phyloP scores from a whole-genome alignment of 2,888 invertebrate genomes.

The Diaphora mendica region DNA sequence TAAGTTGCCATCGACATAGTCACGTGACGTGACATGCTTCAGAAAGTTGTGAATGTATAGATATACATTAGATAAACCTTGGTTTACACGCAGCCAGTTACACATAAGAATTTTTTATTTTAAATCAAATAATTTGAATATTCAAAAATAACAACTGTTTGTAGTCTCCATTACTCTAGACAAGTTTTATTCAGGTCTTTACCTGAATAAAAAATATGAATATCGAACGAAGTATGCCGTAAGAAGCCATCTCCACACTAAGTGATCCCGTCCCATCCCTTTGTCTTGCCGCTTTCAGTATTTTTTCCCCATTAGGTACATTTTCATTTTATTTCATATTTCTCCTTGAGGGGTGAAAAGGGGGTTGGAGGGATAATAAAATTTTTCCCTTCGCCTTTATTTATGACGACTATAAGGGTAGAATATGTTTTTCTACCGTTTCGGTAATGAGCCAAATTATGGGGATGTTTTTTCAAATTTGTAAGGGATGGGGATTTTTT shows the following conservation, averaged over 20 bases:
- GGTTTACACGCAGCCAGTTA: too few relatives aligned
- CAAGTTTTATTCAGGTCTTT: too few relatives aligned
- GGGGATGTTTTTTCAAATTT: slow-evolving; percentile 74
- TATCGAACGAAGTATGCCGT: not conserved
- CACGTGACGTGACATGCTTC: too few relatives aligned
- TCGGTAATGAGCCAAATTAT: slow-evolving; percentile 85
- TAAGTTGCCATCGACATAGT: too few relatives aligned
- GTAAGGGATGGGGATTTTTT: slow-evolving; percentile 65
- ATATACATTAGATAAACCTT: too few relatives aligned
- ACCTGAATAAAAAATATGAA: too few relatives aligned
- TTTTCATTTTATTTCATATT: slow-evolving; percentile 87
- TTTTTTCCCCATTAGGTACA: slow-evolving; percentile 84
- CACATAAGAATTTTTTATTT: too few relatives aligned
- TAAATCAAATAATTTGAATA: too few relatives aligned
- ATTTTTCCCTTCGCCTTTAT: slow-evolving; percentile 85
- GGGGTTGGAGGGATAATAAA: slow-evolving; percentile 76
- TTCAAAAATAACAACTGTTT: too few relatives aligned
- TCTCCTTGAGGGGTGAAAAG: slow-evolving; percentile 73
- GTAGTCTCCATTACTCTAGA: too few relatives aligned
- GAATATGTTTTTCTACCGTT: slow-evolving; percentile 84
- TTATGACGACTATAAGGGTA: slow-evolving; percentile 80
- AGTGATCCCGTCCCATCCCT: slow-evolving; percentile 68
- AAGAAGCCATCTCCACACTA: slow-evolving; percentile 56
- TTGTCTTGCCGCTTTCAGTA: slow-evolving; percentile 83
- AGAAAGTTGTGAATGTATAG: too few relatives aligned